Evolutionary conservation across 2,797 vertebrate species (phyloP).

Genomic region (Dallia pectoralis): DNA sequence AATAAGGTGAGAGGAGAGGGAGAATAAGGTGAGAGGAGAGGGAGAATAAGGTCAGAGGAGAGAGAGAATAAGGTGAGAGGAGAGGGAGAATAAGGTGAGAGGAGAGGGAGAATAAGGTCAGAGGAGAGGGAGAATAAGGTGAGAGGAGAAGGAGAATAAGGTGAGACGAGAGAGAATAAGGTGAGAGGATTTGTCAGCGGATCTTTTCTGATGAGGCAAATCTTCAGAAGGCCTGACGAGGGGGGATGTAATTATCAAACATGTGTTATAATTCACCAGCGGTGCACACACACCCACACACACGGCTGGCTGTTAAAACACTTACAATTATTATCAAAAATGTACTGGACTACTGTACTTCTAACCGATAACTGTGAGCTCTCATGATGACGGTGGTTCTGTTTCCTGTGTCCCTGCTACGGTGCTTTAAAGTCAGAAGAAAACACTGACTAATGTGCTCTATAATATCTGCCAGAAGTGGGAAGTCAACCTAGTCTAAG

Average conservation of each 20-base stretch:
- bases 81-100: conserved; percentile 28
- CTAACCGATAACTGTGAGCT: background rate
- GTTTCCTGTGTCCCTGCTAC: too few relatives aligned
- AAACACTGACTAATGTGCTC: too few relatives aligned
- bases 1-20: too few relatives aligned
- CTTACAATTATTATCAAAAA: background rate
- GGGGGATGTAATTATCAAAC: conserved; percentile 65
- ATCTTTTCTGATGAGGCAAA: conserved; percentile 65
- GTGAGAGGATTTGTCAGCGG: conserved; percentile 62
- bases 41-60: background rate
- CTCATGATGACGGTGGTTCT: background rate
- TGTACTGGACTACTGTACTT: background rate
- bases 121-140: conserved; percentile 11
- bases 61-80: conserved; percentile 15
- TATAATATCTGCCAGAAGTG: too few relatives aligned
- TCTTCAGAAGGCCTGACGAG: conserved; percentile 64
- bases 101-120: conserved; percentile 16
- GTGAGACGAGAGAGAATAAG: conserved; percentile 25
- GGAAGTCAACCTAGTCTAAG: too few relatives aligned
- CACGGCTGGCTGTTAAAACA: background rate
- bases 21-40: too few relatives aligned
- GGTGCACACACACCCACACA: conserved; percentile 20
- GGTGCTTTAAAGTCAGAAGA: too few relatives aligned
- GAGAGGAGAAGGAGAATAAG: background rate
- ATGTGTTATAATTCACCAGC: conserved; percentile 23